Evolutionary conservation across 2,113 vertebrate genomes (phyloP).

Genomic region (Macquaria ambigua): DNA sequence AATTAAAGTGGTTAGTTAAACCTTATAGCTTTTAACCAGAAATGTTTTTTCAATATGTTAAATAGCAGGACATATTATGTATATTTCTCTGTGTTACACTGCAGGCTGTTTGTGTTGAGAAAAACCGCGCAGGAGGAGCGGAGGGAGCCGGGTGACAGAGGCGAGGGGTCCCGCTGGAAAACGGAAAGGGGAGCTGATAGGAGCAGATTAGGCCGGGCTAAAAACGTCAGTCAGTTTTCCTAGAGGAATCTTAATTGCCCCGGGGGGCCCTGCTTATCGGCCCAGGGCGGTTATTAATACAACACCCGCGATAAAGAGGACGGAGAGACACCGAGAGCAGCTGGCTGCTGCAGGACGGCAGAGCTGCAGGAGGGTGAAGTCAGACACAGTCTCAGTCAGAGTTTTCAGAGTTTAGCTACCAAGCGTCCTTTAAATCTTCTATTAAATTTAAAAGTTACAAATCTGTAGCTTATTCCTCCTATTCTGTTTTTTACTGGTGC

Average conservation of each 20-base stretch:
- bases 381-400: not conserved
- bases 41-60: too few relatives aligned
- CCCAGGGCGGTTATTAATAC: constrained; percentile 81
- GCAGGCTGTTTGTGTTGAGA: not conserved
- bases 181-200: constrained; percentile 79
- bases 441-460: not conserved
- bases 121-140: constrained; percentile 22
- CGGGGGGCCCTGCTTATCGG: constrained; percentile 76
- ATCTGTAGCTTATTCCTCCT: not conserved
- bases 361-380: too few relatives aligned
- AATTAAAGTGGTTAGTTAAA: not conserved
- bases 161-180: constrained; percentile 58
- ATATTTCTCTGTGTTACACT: not conserved
- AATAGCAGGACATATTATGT: not conserved
- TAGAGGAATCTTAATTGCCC: constrained; percentile 85
- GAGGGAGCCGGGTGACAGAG: constrained; percentile 42
- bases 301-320: constrained; percentile 74
- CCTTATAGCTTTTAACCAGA: not conserved
- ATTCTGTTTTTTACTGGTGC: not conserved
- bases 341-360: not conserved
- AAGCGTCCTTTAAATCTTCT: not conserved
- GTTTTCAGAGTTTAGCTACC: not conserved
- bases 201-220: constrained; percentile 77
- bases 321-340: constrained; percentile 40
- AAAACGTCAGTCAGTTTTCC: constrained; percentile 79